A percentile compares a stretch with the other conserved stretches of the same genome.
These are phyloP conservation scores for Gymnocheta viridis DNA, from an alignment of 2,888 invertebrate species.

Conservation along the genomic window DNA sequence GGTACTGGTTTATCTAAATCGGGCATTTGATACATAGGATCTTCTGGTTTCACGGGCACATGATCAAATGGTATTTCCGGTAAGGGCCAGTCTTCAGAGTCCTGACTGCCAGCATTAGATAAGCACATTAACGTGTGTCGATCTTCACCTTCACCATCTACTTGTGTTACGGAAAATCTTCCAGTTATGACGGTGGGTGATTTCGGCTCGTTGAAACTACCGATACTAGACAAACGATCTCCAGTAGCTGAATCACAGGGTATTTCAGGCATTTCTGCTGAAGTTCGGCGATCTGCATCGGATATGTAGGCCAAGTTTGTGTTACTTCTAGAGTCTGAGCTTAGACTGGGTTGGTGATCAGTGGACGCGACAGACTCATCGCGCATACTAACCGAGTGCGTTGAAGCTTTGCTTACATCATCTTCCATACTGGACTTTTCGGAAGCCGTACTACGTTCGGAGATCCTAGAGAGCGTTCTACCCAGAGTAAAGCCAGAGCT, in stretches of 20 bases:
- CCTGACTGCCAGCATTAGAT: constrained; percentile 86
- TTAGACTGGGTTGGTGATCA: constrained; percentile 92
- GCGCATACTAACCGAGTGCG: constrained; percentile 91
- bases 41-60: constrained; percentile 79
- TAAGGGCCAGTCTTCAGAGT: constrained; percentile 89
- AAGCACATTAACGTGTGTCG: constrained; percentile 80
- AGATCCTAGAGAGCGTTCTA: constrained; percentile 92
- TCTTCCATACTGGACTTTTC: constrained; percentile 93
- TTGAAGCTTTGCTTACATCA: constrained; percentile 92
- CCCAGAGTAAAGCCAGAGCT: constrained; percentile 88
- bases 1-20: constrained; percentile 81
- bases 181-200: constrained; percentile 81
- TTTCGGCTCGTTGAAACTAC: constrained; percentile 83
- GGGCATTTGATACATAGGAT: constrained; percentile 78
- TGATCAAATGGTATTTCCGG: constrained; percentile 86
- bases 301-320: constrained; percentile 89
- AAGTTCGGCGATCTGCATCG: constrained; percentile 90
- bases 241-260: constrained; percentile 87
- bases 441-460: constrained; percentile 93
- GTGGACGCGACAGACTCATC: constrained; percentile 92
- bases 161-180: constrained; percentile 81
- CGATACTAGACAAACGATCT: constrained; percentile 83
- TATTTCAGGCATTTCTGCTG: constrained; percentile 92
- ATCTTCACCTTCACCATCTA: constrained; percentile 79
- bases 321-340: constrained; percentile 91